Base-by-base conservation (phyloP, 2,888 invertebrate species). In the Xestia rhomboidea region DNA sequence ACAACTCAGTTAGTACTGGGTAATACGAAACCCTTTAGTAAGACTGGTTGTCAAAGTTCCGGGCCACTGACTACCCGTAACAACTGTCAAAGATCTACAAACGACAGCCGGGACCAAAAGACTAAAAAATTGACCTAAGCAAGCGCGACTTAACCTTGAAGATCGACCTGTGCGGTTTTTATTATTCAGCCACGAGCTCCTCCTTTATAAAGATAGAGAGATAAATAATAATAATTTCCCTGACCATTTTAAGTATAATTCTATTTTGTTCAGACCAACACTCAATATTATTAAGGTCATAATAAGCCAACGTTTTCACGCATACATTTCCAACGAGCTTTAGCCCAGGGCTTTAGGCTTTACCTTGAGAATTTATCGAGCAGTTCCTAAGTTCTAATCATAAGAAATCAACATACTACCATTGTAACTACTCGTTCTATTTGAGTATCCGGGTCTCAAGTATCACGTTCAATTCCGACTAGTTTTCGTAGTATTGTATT, bases 291-390 rank as follows among this genome's bases (percentile, higher is more conserved):
- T 51, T 77, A 66, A 75, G 77, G 72, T 74, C 64, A 68, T 10
- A 73, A 60, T 71, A 69, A 57, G 27, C 64, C 46, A 64, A 63
- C 34, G 34, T 77, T 77, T 82, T 71, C 83, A 73, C 67, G 64
- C 54, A 51, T 60, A 85, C 44, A 57, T 77, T 85, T 74, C n/a
- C 34, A 82, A 41, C 69, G 21, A 76, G 66, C 34, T 21, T 21
- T 67, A n/a, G 80, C 84, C 84, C 41, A 60, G 7, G 79, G 87
- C 86, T 49, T 73, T 66, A 75, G 64, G 73, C 57, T 68, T 83
- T 76, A 69, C 85, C 80, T 87, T 84, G 80, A 77, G 74, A 77
- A 83, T 87, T 83, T 83, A 87, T 74, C 69, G 73, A 70, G 24
- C 66, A 73, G 63, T 46, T 86, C 68, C 66, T 60, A 77, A 82